These are phyloP conservation scores for Mantis religiosa DNA, from an alignment of 2,888 invertebrate species.

Conservation along the genomic window DNA sequence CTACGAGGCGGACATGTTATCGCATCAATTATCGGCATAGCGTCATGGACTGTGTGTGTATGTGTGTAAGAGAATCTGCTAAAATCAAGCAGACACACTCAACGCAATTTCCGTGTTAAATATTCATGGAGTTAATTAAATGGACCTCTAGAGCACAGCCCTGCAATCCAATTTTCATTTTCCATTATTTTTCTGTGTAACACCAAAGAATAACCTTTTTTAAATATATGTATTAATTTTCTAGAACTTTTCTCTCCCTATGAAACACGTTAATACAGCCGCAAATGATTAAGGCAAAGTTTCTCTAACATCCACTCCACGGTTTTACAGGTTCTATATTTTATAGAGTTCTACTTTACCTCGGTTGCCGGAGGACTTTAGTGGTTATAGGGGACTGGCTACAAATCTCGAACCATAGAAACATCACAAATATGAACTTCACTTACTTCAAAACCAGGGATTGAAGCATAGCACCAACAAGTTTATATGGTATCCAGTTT, in stretches of 20 bases:
- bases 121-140: conserved; percentile 6
- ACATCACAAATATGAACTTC: too few species aligned
- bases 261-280: neutral
- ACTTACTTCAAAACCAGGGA: too few species aligned
- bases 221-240: neutral
- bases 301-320: neutral
- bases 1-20: neutral
- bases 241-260: neutral
- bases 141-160: neutral
- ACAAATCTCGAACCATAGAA: too few species aligned
- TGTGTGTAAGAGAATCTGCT: neutral
- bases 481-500: too few species aligned
- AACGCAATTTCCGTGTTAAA: neutral
- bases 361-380: neutral
- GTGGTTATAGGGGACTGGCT: neutral
- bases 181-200: neutral
- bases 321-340: neutral
- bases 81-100: neutral
- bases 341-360: neutral
- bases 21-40: neutral
- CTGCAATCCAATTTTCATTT: neutral
- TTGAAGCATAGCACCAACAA: too few species aligned
- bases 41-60: neutral
- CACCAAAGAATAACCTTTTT: neutral
- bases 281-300: neutral